Conservation (phyloP, 2,113 vertebrate species). For the Atractosteus spatula region DNA sequence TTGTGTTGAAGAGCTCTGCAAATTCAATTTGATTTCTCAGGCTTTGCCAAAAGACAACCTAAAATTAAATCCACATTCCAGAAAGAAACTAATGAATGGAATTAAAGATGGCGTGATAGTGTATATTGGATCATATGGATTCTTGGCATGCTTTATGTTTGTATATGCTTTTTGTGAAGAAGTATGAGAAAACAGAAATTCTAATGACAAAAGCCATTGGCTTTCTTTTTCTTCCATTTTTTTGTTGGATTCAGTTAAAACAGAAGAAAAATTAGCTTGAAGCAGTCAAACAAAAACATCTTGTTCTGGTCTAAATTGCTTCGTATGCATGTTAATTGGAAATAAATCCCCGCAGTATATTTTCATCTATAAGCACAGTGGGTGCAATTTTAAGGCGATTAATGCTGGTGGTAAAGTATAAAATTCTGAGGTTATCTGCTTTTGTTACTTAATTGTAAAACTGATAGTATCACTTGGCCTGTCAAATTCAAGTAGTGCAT, state of each 20-base stretch:
- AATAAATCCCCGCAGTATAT: slow-evolving; percentile 67
- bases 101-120: slow-evolving; percentile 70
- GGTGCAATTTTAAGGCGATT: slow-evolving; percentile 35
- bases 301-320: slow-evolving; percentile 76
- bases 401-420: slow-evolving; percentile 33
- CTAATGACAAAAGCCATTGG: slow-evolving; percentile 78
- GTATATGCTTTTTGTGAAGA: slow-evolving; percentile 24
- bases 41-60: slow-evolving; percentile 63
- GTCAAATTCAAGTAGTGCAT: slow-evolving; percentile 68
- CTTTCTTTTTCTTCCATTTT: slow-evolving; percentile 44
- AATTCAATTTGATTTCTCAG: slow-evolving; percentile 64
- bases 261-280: slow-evolving; percentile 67
- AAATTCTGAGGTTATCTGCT: slow-evolving; percentile 74
- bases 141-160: slow-evolving; percentile 65
- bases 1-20: slow-evolving; percentile 48
- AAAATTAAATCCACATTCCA: slow-evolving; percentile 72
- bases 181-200: slow-evolving; percentile 44
- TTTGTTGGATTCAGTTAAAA: slow-evolving; percentile 56
- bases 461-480: slow-evolving; percentile 64
- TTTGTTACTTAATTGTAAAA: slow-evolving; percentile 77
- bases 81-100: slow-evolving; percentile 71
- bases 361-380: slow-evolving; percentile 32
- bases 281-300: slow-evolving; percentile 75
- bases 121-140: slow-evolving; percentile 72
- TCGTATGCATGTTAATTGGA: slow-evolving; percentile 78